Evolutionary conservation across 2,888 invertebrate genomes (phyloP), one percentile per base, ranked within the genome.

Genomic region (Drosophila trichaetosa): DNA sequence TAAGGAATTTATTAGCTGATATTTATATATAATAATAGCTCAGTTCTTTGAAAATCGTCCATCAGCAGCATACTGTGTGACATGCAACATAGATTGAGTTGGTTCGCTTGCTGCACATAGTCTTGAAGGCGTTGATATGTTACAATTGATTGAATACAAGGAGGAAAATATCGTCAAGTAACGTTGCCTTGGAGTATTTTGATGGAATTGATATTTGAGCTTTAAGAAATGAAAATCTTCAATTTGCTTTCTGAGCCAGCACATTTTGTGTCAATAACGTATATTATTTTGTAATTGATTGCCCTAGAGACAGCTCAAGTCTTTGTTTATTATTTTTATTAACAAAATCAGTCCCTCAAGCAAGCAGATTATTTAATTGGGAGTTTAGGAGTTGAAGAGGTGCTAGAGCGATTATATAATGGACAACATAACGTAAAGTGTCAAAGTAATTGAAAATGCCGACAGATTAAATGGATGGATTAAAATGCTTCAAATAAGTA

Each of bases 401-500:
- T 76, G 69, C 40, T 56, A 34, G 51, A 62, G 46, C 18, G 16
- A 10, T 13, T 56, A 36, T 33, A 66, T 5, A 16, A 29, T 34
- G 36, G 13, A 56, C 7, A 38, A 5, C 24, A 49, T 8, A 40
- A 4, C 10, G 31, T 21, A 4, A 51, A 75, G 36, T 67, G 76
- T 46, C 72, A 69, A 65, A 67, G 66, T 72, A 73, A 87, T 84
- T 87, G 69, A 60, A 71, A 70, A 68, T 38, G 51, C 49, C 34
- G 38, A 53, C 33, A 27, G 6, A 29, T 7, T 29, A 6, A 29
- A 29, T 10, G 59, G 51, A 46, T 54, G 18, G 51, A 6, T 36
- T 34, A 60, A 58, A 31, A n/a, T 68, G 49, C 54, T 46, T 33
- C 10, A 21, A 42, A 38, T 33, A 31, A 27, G 51, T 59, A 21